phyloP scores from a whole-genome alignment of 2,888 invertebrate genomes.

The Teleiodes luculella region DNA sequence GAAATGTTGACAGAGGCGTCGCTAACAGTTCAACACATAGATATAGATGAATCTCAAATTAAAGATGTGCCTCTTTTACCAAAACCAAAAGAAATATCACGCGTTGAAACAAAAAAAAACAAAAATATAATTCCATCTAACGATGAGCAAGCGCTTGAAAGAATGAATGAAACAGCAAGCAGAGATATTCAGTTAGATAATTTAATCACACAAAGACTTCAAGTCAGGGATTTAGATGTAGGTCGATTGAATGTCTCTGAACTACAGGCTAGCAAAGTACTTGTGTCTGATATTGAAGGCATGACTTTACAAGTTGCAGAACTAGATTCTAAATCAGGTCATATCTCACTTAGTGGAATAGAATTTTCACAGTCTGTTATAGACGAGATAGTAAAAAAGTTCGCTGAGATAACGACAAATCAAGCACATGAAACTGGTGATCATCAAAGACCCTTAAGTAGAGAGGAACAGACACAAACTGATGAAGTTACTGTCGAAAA shows the following conservation, averaged over 20 bases:
- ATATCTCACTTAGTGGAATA: slow-evolving; percentile 82
- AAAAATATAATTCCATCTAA: slow-evolving; percentile 33
- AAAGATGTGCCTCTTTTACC: slow-evolving; percentile 71
- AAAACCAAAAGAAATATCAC: slow-evolving; percentile 40
- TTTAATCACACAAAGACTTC: slow-evolving; percentile 80
- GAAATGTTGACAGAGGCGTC: slow-evolving; percentile 83
- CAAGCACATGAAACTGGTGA: slow-evolving; percentile 33
- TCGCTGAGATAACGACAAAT: slow-evolving; percentile 65
- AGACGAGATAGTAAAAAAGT: slow-evolving; percentile 81
- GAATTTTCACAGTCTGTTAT: slow-evolving; percentile 84
- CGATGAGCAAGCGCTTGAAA: slow-evolving; percentile 55
- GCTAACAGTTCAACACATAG: slow-evolving; percentile 82
- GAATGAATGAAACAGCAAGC: slow-evolving; percentile 43
- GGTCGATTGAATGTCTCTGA: slow-evolving; percentile 88
- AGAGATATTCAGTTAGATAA: slow-evolving; percentile 67
- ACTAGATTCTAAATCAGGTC: slow-evolving; percentile 83
- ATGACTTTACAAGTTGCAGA: slow-evolving; percentile 85
- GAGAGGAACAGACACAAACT: slow-evolving; percentile 68
- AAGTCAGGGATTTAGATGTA: slow-evolving; percentile 87
- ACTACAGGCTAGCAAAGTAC: slow-evolving; percentile 87
- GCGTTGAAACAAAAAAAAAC: slow-evolving; percentile 32
- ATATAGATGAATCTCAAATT: slow-evolving; percentile 69
- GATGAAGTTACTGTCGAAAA: slow-evolving; percentile 31
- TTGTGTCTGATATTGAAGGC: slow-evolving; percentile 89
- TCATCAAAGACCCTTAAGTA: slow-evolving; percentile 44